These are phyloP conservation scores for Acipenser oxyrinchus DNA, from an alignment of 2,797 vertebrate genomes.

Conservation along the genomic window DNA sequence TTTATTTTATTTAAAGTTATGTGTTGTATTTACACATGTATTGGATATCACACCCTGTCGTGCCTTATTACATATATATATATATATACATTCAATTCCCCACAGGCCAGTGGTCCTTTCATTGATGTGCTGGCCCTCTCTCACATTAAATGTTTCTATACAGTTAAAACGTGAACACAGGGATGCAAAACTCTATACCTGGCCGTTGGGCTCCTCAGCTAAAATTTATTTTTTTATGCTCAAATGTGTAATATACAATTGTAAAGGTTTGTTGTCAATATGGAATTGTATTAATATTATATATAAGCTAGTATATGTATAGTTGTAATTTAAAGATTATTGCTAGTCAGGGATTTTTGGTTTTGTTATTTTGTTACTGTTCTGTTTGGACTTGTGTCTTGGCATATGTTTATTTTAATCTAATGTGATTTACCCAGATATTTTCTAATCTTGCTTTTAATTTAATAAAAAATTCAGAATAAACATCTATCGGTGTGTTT, in stretches of 20 bases:
- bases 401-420: not conserved
- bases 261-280: slow-evolving; percentile 17
- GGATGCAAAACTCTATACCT: not conserved
- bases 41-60: too few relatives aligned
- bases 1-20: too few relatives aligned
- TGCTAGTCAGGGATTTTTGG: slow-evolving; percentile 9
- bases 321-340: slow-evolving; percentile 17
- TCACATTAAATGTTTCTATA: too few relatives aligned
- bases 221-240: slow-evolving; percentile 16
- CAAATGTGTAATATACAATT: slow-evolving; percentile 18
- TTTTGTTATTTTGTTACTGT: not conserved
- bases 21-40: too few relatives aligned
- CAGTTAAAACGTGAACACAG: too few relatives aligned
- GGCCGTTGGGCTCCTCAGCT: not conserved
- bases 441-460: not conserved
- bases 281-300: slow-evolving; percentile 17
- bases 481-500: not conserved
- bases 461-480: not conserved
- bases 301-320: slow-evolving; percentile 14
- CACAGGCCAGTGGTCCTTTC: too few relatives aligned
- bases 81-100: too few relatives aligned
- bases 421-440: not conserved
- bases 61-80: too few relatives aligned
- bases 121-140: too few relatives aligned
- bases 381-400: not conserved